Evolutionary conservation across 2,113 vertebrate species (phyloP).

Genomic region (Mesoclemmys tuberculata): DNA sequence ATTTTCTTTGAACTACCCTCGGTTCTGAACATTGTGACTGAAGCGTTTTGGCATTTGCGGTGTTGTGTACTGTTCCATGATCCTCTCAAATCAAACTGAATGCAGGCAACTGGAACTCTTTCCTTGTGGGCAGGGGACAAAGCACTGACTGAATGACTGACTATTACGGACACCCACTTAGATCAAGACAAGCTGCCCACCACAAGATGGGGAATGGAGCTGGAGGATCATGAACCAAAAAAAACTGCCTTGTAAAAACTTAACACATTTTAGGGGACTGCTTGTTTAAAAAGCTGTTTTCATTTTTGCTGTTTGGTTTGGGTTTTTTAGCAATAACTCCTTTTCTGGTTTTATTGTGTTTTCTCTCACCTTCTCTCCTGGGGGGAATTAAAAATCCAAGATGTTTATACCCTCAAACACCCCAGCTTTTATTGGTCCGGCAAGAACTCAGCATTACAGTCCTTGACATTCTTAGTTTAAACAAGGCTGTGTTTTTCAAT

Average conservation of each 20-base stretch:
- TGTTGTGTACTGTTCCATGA: not conserved
- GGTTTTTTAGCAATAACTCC: constrained; percentile 25
- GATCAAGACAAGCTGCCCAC: not conserved
- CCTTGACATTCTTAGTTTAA: constrained; percentile 13
- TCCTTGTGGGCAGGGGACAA: not conserved
- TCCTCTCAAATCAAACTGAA: constrained; percentile 15
- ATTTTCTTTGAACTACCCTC: not conserved
- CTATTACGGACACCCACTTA: not conserved
- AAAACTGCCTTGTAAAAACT: not conserved
- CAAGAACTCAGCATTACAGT: not conserved
- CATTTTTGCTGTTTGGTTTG: not conserved
- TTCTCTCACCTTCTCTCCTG: not conserved
- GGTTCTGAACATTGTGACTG: not conserved
- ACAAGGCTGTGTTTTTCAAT: not conserved
- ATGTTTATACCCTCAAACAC: constrained; percentile 28
- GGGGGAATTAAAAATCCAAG: constrained; percentile 38
- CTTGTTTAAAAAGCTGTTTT: constrained; percentile 17
- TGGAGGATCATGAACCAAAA: not conserved
- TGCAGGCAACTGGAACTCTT: not conserved
- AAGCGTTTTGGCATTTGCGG: not conserved
- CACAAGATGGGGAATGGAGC: not conserved
- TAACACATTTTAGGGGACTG: not conserved
- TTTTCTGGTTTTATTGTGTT: not conserved
- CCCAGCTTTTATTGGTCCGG: constrained; percentile 37
- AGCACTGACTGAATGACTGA: not conserved